Percentiles rank a stretch among this genome's conserved stretches.
phyloP scores from a whole-genome alignment of 2,113 vertebrate genomes.

The Pseudopodoces humilis region DNA sequence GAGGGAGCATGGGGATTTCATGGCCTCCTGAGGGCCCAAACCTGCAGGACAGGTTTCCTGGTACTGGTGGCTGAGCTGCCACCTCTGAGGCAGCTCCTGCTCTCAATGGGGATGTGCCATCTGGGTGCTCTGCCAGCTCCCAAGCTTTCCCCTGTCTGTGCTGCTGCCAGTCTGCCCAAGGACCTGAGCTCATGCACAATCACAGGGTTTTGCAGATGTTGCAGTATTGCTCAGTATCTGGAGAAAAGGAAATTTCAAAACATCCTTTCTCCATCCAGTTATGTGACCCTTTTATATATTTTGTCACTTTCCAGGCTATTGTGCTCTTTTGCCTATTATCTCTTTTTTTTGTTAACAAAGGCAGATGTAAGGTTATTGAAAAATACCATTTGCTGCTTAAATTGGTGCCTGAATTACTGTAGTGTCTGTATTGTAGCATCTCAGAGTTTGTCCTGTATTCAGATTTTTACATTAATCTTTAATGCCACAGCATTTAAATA shows the following conservation, averaged over 20 bases:
- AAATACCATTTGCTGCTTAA: neutral
- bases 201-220: neutral
- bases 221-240: neutral
- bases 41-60: fast-evolving
- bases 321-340: neutral
- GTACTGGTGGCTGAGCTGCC: neutral
- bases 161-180: neutral
- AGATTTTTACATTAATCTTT: neutral
- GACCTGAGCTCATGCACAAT: fast-evolving
- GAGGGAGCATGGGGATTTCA: fast-evolving
- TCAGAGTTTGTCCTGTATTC: neutral
- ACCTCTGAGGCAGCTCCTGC: neutral
- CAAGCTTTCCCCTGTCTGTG: neutral
- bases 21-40: neutral
- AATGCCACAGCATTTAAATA: neutral
- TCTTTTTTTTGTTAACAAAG: neutral
- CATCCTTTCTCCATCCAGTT: neutral
- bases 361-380: neutral
- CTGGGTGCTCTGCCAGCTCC: neutral
- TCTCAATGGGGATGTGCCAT: neutral
- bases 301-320: neutral
- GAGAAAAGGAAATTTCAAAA: neutral
- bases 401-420: neutral
- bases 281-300: neutral
- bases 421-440: neutral